Evolutionary conservation across 2,888 invertebrate genomes (phyloP).

Genomic region (Acanthoscelides obtectus): DNA sequence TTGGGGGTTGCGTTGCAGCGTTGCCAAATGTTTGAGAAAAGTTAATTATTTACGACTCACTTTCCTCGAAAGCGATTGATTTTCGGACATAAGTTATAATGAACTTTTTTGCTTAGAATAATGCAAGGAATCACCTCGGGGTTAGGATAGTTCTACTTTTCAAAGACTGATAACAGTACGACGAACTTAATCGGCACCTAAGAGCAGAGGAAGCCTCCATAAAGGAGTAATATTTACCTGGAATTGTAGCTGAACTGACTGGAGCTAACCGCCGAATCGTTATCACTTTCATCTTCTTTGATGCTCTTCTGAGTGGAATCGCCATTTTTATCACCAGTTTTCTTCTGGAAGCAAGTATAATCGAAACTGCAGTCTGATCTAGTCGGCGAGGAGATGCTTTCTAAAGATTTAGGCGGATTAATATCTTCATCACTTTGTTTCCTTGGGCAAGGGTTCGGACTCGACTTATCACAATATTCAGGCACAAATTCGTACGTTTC

Average conservation of each 20-base stretch:
- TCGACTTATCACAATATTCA: slow-evolving; percentile 22
- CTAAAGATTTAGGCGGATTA: slow-evolving; percentile 54
- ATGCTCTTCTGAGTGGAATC: slow-evolving; percentile 22
- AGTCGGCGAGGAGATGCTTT: slow-evolving; percentile 56
- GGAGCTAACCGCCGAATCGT: slow-evolving; percentile 84
- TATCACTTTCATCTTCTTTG: slow-evolving; percentile 67
- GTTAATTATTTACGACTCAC: too few species aligned
- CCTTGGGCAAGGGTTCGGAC: slow-evolving; percentile 19
- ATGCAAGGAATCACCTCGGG: too few species aligned
- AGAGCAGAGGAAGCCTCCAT: too few species aligned
- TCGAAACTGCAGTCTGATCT: slow-evolving; percentile 57
- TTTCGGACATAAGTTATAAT: too few species aligned
- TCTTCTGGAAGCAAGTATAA: slow-evolving; percentile 37
- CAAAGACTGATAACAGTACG: too few species aligned
- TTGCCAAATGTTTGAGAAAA: too few species aligned
- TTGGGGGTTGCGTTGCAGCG: too few species aligned
- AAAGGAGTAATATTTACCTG: too few species aligned
- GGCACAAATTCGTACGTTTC: slow-evolving; percentile 3
- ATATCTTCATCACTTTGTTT: slow-evolving; percentile 28
- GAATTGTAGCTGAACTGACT: slow-evolving; percentile 76
- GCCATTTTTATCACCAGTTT: slow-evolving; percentile 11
- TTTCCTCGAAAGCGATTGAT: too few species aligned
- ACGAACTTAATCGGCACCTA: too few species aligned
- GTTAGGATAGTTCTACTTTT: too few species aligned
- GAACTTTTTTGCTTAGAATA: too few species aligned